A percentile compares a stretch with the other conserved stretches of the same genome.
Evolutionary conservation across 2,888 invertebrate species (phyloP).

Genomic region (Bombylius major): DNA sequence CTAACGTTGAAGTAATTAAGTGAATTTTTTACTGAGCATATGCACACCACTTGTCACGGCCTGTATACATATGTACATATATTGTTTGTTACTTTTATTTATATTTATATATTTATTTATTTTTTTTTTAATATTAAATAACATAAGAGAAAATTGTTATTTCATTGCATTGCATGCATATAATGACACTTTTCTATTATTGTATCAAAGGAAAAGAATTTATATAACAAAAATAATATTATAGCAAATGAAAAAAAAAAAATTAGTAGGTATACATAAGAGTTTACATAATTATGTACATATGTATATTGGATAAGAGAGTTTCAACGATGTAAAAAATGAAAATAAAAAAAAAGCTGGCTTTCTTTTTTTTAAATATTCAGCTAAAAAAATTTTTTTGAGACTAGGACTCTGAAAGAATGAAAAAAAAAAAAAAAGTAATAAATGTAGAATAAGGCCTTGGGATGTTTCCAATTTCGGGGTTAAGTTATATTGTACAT

Average conservation of each 20-base stretch:
- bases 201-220: not conserved
- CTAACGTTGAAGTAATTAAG: constrained; percentile 6
- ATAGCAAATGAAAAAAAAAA: constrained; percentile 7
- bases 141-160: constrained; percentile 8
- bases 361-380: too few relatives aligned
- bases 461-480: constrained; percentile 17
- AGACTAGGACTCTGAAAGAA: too few relatives aligned
- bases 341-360: too few relatives aligned
- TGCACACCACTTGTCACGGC: not conserved
- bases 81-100: not conserved
- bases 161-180: constrained; percentile 9
- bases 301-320: too few relatives aligned
- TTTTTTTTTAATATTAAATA: not conserved
- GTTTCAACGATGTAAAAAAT: too few relatives aligned
- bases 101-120: not conserved
- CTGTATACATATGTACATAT: not conserved
- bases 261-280: not conserved
- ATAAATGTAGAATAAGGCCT: constrained; percentile 14
- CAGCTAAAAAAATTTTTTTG: too few relatives aligned
- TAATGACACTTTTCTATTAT: constrained; percentile 6
- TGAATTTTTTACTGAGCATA: constrained; percentile 1
- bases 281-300: too few relatives aligned
- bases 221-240: not conserved
- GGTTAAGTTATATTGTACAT: constrained; percentile 7
- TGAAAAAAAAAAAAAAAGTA: constrained; percentile 7